Evolutionary conservation across 2,113 vertebrate species (phyloP).

Genomic region (Saccopteryx bilineata): DNA sequence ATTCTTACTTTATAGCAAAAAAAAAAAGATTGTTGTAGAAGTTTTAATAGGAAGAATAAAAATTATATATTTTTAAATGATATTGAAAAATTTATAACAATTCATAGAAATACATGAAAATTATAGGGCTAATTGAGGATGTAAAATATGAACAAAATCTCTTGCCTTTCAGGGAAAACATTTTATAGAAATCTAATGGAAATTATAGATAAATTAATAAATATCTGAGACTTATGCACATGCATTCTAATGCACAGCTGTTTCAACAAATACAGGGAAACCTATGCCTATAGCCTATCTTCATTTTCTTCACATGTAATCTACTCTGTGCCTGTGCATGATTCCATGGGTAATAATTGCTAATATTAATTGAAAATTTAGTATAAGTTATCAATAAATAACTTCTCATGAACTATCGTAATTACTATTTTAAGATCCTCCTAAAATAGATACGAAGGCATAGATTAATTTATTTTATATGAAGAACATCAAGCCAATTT

Average conservation of each 20-base stretch:
- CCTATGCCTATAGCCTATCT: background rate
- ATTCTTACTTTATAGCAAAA: background rate
- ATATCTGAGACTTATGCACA: background rate
- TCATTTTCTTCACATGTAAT: background rate
- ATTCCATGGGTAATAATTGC: background rate
- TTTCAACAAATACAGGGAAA: background rate
- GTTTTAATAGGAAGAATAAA: constrained; percentile 7
- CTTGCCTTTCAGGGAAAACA: background rate
- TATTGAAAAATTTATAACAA: constrained; percentile 8
- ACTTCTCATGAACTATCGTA: background rate
- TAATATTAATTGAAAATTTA: constrained; percentile 6
- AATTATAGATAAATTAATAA: background rate
- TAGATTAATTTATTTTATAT: background rate
- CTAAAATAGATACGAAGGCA: background rate
- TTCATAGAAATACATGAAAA: background rate
- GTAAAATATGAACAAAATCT: background rate
- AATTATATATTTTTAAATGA: background rate
- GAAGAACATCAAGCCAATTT: background rate
- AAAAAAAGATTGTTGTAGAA: background rate
- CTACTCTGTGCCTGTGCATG: background rate
- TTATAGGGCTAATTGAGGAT: background rate
- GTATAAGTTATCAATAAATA: background rate
- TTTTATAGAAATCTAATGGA: background rate
- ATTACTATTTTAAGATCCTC: background rate
- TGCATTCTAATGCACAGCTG: background rate